phyloP scores from a whole-genome alignment of 30 jellyfish, hydroid and myxozoan species.

The Clytia hemisphaerica region DNA sequence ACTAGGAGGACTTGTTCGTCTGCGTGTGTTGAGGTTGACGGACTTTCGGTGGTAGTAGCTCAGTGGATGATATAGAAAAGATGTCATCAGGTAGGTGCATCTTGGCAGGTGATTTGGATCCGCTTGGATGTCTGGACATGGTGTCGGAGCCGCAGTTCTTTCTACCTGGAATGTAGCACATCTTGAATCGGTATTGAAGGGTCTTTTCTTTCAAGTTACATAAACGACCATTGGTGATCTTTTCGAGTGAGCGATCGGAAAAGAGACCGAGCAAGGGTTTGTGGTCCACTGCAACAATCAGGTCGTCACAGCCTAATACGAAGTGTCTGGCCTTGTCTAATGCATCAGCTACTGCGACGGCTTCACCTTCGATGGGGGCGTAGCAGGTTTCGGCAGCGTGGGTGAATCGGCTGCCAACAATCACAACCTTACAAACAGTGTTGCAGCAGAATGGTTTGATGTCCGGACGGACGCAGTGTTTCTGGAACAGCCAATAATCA shows the following conservation, averaged over 20 bases:
- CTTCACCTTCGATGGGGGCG: slow-evolving; percentile 36
- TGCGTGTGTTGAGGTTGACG: background rate
- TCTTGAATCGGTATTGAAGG: background rate
- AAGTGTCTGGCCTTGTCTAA: slow-evolving; percentile 23
- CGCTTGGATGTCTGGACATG: background rate
- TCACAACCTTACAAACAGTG: slow-evolving; percentile 1
- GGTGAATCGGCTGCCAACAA: slow-evolving; percentile 21
- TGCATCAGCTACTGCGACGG: slow-evolving; percentile 27
- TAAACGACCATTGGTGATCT: slow-evolving; percentile 6
- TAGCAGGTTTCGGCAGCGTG: slow-evolving; percentile 22
- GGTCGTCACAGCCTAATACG: slow-evolving; percentile 23
- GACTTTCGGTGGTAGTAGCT: background rate
- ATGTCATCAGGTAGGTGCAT: background rate
- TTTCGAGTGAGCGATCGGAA: slow-evolving; percentile 4
- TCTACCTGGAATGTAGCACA: background rate
- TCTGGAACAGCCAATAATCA: slow-evolving; percentile 18
- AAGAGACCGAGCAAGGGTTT: slow-evolving; percentile 10
- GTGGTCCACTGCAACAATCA: slow-evolving; percentile 10
- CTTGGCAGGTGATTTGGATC: too few species aligned
- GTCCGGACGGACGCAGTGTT: slow-evolving; percentile 1
- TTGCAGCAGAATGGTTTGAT: slow-evolving; percentile 5
- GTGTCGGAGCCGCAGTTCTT: background rate
- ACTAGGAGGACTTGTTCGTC: background rate
- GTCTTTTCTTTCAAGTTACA: slow-evolving; percentile 20
- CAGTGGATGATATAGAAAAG: background rate